phyloP scores from a whole-genome alignment of 2,797 vertebrate species.

The Cyclura pinguis region DNA sequence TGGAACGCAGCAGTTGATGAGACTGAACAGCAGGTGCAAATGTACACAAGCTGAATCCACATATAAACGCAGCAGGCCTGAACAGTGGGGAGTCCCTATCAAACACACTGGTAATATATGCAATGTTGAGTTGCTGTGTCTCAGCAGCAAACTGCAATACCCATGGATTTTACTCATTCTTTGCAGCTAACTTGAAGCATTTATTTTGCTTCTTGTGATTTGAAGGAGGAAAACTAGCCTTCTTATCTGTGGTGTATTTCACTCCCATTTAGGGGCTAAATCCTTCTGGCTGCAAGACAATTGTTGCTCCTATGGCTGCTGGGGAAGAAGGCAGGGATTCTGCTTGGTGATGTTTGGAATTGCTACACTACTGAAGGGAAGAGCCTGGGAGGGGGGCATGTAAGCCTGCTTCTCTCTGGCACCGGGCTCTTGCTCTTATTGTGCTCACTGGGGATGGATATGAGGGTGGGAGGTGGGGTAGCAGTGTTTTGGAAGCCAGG shows the following conservation, averaged over 20 bases:
- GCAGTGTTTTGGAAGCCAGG: no score
- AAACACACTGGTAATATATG: background rate
- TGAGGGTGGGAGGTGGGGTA: no score
- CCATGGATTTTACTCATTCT: slow-evolving; percentile 14
- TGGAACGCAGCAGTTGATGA: slow-evolving; percentile 46
- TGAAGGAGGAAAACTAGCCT: background rate
- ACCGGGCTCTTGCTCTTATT: no score
- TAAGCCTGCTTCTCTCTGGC: no score
- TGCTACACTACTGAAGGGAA: no score
- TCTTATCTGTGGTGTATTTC: background rate
- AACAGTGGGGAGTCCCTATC: slow-evolving; percentile 9
- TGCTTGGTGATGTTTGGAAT: no score
- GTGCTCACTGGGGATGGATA: no score
- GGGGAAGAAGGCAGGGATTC: no score
- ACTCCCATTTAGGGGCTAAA: background rate
- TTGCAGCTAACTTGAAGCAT: background rate
- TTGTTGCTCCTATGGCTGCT: no score
- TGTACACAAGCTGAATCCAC: slow-evolving; percentile 12
- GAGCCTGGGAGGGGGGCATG: no score
- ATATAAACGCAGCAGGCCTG: background rate
- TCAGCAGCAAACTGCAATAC: background rate
- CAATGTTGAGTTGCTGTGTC: background rate
- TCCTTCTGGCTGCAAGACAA: background rate
- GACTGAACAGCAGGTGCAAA: slow-evolving; percentile 33
- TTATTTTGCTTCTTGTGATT: slow-evolving; percentile 9